Base-by-base conservation (phyloP, 2,888 invertebrate genomes). In the Noctua pronuba region DNA sequence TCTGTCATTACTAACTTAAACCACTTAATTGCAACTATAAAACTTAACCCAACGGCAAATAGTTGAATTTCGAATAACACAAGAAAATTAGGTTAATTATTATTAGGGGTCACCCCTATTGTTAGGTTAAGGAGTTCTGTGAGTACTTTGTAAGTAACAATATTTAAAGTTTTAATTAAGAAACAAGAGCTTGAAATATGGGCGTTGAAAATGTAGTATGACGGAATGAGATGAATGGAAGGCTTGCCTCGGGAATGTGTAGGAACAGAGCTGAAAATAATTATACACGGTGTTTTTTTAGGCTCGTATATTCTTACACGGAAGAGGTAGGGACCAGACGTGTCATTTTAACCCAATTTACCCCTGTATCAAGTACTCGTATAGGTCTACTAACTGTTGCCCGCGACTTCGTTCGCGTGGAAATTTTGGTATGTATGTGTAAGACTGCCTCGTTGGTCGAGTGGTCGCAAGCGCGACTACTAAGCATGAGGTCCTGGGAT, bases 1-100 rank as follows among this genome's bases (percentile, higher is more conserved):
- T 85, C 82, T 89, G 88, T 90, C 86, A 89, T 91, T 91, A 89
- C 80, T 66, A 72, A 84, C 84, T 83, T 79, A 65, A 77, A 82
- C 85, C 84, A 80, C 83, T 70, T 88, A 86, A 86, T 88, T 86
- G 85, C 88, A 77, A 89, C 79, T 79, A 80, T 88, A 86, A 84
- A 86, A 86, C 84, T 87, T 90, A 86, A 75, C 74, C 73, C 71
- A 58, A 80, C 73, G 80, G 77, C 75, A 85, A 83, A 87, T 79
- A 85, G 87, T 85, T 81, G 68, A 86, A 86, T 81, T 88, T 88
- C 72, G 74, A 81, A 78, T 76, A 73, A 35, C 82, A 73, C 28
- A 70, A 73, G 64, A 52, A 82, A 84, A 86, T 84, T 84, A 76
- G 77, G 88, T 88, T 86, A 86, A 87, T 88, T 84, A 79, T 88